A percentile compares a stretch with the other conserved stretches of the same genome.
Conservation (phyloP, 2,797 vertebrate genomes). For the Silurus aristotelis region DNA sequence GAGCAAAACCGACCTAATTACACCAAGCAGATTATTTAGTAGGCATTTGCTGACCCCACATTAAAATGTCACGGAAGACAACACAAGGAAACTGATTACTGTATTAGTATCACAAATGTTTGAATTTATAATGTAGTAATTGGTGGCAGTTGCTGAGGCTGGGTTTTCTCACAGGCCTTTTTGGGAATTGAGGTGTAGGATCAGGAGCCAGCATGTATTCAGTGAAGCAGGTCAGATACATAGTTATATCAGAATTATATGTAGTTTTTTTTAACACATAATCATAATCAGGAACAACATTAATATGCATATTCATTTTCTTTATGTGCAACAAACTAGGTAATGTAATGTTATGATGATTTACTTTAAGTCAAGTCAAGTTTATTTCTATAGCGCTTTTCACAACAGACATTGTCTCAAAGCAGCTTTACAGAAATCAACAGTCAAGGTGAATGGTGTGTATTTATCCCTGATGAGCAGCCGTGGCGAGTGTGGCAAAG, state of each 20-base stretch:
- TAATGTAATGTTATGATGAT: no score
- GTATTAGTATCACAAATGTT: neutral
- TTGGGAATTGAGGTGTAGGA: neutral
- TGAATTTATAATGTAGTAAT: neutral
- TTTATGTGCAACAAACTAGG: no score
- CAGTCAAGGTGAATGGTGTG: no score
- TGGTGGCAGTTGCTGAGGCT: neutral
- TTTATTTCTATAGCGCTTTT: no score
- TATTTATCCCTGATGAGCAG: no score
- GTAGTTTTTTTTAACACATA: neutral
- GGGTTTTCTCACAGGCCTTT: neutral
- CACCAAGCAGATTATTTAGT: constrained; percentile 8
- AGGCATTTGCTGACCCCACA: constrained; percentile 21
- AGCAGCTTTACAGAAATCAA: no score
- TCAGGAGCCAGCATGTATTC: neutral
- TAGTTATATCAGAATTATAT: neutral
- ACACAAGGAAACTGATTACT: neutral
- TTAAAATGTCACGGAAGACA: constrained; percentile 19
- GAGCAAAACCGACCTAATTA: constrained; percentile 3
- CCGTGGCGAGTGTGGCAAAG: no score
- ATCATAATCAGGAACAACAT: neutral
- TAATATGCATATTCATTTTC: no score
- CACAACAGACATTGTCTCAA: no score
- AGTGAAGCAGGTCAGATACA: neutral
- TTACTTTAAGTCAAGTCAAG: no score